Percentiles rank a stretch among this genome's conserved stretches.
phyloP scores from a whole-genome alignment of 2,113 vertebrate genomes.

The Gobiocypris rarus region DNA sequence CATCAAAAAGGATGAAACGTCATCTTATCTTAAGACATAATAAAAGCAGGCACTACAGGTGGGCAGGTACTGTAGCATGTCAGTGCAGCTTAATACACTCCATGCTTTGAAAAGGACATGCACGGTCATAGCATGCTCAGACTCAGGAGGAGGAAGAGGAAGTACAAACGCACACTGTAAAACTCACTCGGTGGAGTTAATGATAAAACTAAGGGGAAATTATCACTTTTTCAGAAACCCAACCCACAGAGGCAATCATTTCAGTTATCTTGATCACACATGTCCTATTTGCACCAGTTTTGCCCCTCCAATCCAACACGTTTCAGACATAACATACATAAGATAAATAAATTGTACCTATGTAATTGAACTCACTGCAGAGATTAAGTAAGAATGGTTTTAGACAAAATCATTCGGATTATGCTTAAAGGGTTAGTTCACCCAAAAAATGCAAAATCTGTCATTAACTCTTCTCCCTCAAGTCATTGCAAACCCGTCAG shows the following conservation, averaged over 20 bases:
- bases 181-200: neutral
- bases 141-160: neutral
- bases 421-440: neutral
- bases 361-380: neutral
- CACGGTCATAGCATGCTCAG: conserved; percentile 10
- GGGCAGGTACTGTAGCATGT: neutral
- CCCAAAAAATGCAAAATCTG: too few species aligned
- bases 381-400: neutral
- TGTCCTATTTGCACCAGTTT: neutral
- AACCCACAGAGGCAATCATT: neutral
- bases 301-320: neutral
- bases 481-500: too few species aligned
- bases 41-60: conserved; percentile 16
- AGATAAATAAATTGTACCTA: neutral
- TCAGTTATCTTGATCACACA: neutral
- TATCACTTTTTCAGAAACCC: neutral
- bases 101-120: neutral
- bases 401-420: neutral
- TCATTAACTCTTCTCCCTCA: too few species aligned
- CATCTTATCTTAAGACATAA: neutral
- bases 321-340: neutral
- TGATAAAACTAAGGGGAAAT: neutral
- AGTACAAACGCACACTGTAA: neutral
- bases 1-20: conserved; percentile 3
- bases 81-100: too few species aligned